These are phyloP conservation scores for Sesamia nonagrioides DNA, from an alignment of 1,140 invertebrate genomes.

Conservation along the genomic window DNA sequence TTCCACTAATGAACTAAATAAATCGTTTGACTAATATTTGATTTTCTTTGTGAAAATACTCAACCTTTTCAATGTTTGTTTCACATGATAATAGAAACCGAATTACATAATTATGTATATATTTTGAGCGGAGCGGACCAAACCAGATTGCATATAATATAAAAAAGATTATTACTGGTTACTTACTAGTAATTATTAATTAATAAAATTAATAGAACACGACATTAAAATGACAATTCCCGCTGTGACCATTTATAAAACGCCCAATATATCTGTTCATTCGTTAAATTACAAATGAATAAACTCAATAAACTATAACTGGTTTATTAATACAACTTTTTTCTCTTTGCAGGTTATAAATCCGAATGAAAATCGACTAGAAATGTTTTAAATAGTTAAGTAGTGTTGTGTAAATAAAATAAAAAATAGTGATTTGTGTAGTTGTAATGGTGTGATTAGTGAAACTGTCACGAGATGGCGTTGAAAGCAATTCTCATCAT, in stretches of 20 bases:
- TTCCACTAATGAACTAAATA: too few species aligned
- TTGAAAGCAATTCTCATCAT: slow-evolving; percentile 46
- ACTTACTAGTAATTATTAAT: too few species aligned
- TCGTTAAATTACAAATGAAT: background rate
- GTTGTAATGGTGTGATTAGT: slow-evolving; percentile 48
- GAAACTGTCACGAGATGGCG: slow-evolving; percentile 48
- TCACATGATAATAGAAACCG: background rate
- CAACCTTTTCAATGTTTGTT: too few species aligned
- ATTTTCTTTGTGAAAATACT: too few species aligned
- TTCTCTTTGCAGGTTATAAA: slow-evolving; percentile 32
- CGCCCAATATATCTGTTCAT: background rate
- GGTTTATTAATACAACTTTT: background rate
- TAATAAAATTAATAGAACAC: slow-evolving; percentile 8
- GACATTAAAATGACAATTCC: slow-evolving; percentile 4
- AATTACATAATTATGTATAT: too few species aligned
- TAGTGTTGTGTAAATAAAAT: slow-evolving; percentile 26
- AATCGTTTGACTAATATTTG: too few species aligned
- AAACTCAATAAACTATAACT: background rate
- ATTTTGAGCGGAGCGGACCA: slow-evolving; percentile 3
- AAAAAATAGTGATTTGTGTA: slow-evolving; percentile 23
- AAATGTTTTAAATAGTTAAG: slow-evolving; percentile 38
- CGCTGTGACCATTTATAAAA: background rate
- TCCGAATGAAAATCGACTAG: slow-evolving; percentile 47
- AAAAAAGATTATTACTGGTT: too few species aligned
- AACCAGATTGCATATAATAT: background rate